phyloP scores from a whole-genome alignment of 2,888 invertebrate species.

The Lobophora halterata region DNA sequence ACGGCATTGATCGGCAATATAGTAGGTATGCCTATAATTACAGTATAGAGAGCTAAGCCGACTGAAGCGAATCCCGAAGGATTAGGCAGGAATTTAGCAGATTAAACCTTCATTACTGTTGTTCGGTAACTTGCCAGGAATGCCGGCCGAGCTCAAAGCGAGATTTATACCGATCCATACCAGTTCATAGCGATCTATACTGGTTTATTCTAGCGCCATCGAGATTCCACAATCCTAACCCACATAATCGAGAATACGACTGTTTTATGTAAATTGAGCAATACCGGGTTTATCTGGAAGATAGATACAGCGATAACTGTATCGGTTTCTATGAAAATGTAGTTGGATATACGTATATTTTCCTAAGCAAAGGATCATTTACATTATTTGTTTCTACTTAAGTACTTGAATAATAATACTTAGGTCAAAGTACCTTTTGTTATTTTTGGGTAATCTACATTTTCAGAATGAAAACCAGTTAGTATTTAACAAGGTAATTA shows the following conservation, averaged over 20 bases:
- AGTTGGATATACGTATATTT: conserved; percentile 4
- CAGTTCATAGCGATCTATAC: conserved; percentile 17
- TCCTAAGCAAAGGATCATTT: no score
- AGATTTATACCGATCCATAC: conserved; percentile 51
- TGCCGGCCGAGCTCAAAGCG: conserved; percentile 54
- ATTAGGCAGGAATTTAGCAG: conserved; percentile 60
- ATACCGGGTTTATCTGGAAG: conserved; percentile 33
- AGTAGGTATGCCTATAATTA: conserved; percentile 37
- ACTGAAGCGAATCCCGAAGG: conserved; percentile 45
- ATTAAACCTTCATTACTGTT: conserved; percentile 72
- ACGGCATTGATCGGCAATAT: no score
- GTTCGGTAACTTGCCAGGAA: conserved; percentile 65
- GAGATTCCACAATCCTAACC: conserved; percentile 54
- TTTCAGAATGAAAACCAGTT: no score
- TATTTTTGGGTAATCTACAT: no score
- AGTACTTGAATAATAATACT: no score
- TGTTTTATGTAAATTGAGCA: conserved; percentile 57
- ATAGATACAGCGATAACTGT: conserved; percentile 26
- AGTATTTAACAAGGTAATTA: no score
- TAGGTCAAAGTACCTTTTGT: no score
- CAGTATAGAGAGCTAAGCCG: conserved; percentile 43
- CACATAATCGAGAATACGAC: conserved; percentile 52
- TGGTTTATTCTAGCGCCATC: conserved; percentile 25
- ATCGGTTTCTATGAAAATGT: conserved; percentile 35
- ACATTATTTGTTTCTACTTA: no score